Evolutionary conservation across 2,888 invertebrate species (phyloP).

Genomic region (Anoncus sp.): DNA sequence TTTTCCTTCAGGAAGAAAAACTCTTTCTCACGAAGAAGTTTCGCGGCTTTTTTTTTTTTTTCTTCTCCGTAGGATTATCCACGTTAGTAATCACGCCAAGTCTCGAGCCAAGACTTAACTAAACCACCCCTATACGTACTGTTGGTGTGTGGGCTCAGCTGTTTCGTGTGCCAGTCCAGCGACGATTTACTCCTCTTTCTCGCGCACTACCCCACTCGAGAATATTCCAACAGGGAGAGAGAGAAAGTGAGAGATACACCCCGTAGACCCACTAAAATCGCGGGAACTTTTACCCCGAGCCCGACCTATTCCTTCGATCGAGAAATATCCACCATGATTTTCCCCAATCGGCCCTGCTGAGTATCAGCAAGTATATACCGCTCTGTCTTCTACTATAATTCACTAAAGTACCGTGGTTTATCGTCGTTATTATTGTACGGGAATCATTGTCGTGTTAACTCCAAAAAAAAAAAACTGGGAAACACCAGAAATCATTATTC

Average conservation of each 20-base stretch:
- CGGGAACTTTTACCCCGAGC: conserved; percentile 24
- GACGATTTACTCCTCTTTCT: conserved; percentile 26
- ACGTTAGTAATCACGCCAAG: background rate
- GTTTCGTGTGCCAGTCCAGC: conserved; percentile 33
- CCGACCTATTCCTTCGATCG: background rate
- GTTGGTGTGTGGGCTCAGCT: conserved; percentile 36
- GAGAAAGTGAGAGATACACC: too few relatives aligned
- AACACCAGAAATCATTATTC: conserved; percentile 27
- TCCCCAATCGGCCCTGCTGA: background rate
- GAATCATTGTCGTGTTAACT: background rate
- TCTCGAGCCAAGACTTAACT: conserved; percentile 17
- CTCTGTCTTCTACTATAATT: too few relatives aligned
- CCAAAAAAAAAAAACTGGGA: conserved; percentile 19
- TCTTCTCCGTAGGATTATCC: background rate
- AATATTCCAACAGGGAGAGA: background rate
- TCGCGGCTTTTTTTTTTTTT: background rate
- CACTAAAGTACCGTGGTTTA: too few relatives aligned
- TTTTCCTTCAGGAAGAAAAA: too few relatives aligned
- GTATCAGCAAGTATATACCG: too few relatives aligned
- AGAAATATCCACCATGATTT: background rate
- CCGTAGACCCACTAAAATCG: conserved; percentile 14
- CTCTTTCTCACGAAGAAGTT: too few relatives aligned
- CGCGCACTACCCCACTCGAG: conserved; percentile 27
- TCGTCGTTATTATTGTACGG: background rate
- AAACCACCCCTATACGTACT: too few relatives aligned